These are phyloP conservation scores for Trachymyrmex cornetzi DNA, from an alignment of 1,140 invertebrate species.

Conservation along the genomic window DNA sequence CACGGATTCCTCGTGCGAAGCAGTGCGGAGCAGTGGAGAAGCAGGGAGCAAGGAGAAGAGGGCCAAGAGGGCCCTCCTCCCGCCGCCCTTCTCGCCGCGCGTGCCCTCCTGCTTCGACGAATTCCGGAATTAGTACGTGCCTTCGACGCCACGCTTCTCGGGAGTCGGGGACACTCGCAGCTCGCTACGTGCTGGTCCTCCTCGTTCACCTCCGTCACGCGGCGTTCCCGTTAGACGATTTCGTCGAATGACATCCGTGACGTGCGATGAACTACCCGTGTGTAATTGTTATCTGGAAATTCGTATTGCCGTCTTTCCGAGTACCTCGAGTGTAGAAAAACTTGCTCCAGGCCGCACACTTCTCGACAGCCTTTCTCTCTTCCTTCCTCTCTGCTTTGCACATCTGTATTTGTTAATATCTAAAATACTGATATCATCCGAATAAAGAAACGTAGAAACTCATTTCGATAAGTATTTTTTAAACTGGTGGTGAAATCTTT, in stretches of 20 bases:
- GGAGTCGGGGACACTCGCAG: background rate
- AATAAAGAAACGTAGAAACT: background rate
- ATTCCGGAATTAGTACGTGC: constrained; percentile 60
- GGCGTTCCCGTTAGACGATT: constrained; percentile 11
- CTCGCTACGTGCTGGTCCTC: background rate
- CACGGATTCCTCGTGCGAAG: background rate
- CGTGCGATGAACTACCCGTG: background rate
- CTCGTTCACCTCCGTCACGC: background rate
- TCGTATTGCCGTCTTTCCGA: no score
- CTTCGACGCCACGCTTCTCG: constrained; percentile 42
- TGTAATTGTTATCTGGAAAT: background rate
- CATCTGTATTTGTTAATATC: background rate
- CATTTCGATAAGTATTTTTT: background rate
- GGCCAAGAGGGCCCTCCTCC: background rate
- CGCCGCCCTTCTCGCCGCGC: background rate
- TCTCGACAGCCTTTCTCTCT: background rate
- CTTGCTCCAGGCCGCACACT: background rate
- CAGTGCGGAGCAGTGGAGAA: background rate
- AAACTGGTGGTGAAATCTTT: background rate
- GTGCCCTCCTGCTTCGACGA: constrained; percentile 1
- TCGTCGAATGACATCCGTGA: background rate
- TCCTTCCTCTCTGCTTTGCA: background rate
- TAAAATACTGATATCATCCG: background rate
- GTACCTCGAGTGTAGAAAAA: no score
- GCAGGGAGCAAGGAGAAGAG: background rate